Base-by-base conservation (phyloP, 1,140 invertebrate genomes). In the Drosophila suzukii region DNA sequence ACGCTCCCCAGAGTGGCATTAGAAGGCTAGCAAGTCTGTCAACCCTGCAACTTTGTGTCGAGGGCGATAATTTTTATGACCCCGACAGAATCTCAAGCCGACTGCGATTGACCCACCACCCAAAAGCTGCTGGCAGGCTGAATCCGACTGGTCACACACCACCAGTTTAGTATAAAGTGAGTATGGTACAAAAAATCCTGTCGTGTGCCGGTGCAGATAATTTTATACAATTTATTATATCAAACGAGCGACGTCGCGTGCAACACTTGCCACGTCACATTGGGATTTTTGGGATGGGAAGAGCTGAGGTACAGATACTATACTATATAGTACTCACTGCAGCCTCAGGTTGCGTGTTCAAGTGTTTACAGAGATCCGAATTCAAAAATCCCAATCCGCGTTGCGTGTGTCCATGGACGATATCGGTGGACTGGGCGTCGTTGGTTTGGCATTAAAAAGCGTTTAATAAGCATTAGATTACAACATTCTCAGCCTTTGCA, bases 381-480 rank as follows among this genome's bases (percentile, higher is more conserved):
- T 73, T 53, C 73, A 50, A 55, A 57, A 75, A 43, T 58, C 46
- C 65, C 49, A 76, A 55, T 84, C 68, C 62, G 44, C 36, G 43
- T 85, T 76, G 75, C 75, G 74, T 78, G 75, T 71, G 75, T 56
- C 67, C 60, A 51, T 54, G 59, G 60, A 34, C 24, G 39, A 67
- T 73, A 76, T 68, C 59, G 32, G 39, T 13, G 66, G 66, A 49
- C 39, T 50, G 63, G 34, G 41, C 13, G 43, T 51, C 49, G 61
- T 60, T 81, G 84, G 73, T 44, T 72, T 79, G 75, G 79, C 67
- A 77, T 90, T 90, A 79, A 90, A 90, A 90, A 81, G 78, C 85
- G 75, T 90, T 90, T 90, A 90, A 90, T 90, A 90, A 90, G 85
- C 85, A 81, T 90, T 90, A 90, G 81, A 90, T 88, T 89, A 89